Conservation (phyloP, 2,113 vertebrate genomes). For the Leuciscus idus region DNA sequence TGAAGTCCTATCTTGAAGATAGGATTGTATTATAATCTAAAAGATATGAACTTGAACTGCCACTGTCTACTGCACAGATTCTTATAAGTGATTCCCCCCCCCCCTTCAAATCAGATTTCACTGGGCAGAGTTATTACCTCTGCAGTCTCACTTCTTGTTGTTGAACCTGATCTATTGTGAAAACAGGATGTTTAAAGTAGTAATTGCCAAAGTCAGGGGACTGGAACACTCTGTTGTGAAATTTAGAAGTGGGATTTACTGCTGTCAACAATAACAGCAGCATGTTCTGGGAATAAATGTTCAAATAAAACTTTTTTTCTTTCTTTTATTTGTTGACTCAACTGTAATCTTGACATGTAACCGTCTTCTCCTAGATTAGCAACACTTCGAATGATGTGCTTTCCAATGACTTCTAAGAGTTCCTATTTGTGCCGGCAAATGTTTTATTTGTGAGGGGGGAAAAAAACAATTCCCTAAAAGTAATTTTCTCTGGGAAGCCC, state of each 20-base stretch:
- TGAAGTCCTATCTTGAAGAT: background rate
- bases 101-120: constrained; percentile 8
- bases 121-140: background rate
- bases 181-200: constrained; percentile 28
- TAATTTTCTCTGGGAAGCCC: constrained; percentile 47
- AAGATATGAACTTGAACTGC: background rate
- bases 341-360: constrained; percentile 49
- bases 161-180: constrained; percentile 29
- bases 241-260: constrained; percentile 29
- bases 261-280: constrained; percentile 14
- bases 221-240: constrained; percentile 42
- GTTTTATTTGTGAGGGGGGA: background rate
- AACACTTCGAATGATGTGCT: constrained; percentile 18
- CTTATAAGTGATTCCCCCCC: background rate
- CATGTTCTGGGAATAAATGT: constrained; percentile 37
- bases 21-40: background rate
- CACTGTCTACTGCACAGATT: constrained; percentile 7
- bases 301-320: background rate
- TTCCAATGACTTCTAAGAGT: constrained; percentile 33
- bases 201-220: constrained; percentile 41
- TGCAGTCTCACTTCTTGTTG: constrained; percentile 2
- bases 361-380: constrained; percentile 30
- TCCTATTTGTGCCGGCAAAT: constrained; percentile 36
- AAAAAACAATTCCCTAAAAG: constrained; percentile 37
- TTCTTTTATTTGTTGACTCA: constrained; percentile 17